A percentile compares a stretch with the other conserved stretches of the same genome.
Evolutionary conservation across 2,113 vertebrate genomes (phyloP).

Genomic region (Galbula dea): DNA sequence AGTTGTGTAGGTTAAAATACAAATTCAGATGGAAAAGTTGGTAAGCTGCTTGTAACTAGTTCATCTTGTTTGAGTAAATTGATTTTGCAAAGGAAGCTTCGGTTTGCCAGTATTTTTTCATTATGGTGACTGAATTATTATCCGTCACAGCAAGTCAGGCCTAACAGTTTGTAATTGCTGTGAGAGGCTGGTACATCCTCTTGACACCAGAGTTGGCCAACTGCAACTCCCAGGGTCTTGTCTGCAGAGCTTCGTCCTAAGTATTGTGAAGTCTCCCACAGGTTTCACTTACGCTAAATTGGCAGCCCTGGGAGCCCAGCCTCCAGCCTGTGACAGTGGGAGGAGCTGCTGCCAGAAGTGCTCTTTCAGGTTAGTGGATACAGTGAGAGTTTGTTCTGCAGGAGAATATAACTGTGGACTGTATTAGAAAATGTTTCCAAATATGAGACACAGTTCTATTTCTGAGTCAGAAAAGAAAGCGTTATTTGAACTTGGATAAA

Average conservation of each 20-base stretch:
- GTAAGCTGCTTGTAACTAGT: not conserved
- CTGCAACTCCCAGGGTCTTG: not conserved
- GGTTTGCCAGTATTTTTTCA: not conserved
- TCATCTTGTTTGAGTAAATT: not conserved
- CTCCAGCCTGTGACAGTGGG: not conserved
- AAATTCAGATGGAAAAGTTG: not conserved
- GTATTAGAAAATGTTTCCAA: not conserved
- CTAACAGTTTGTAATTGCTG: constrained; percentile 34
- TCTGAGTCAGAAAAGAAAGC: not conserved
- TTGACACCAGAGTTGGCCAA: not conserved
- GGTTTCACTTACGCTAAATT: not conserved
- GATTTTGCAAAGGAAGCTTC: not conserved
- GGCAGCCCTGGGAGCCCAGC: not conserved
- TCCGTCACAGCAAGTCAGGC: not conserved
- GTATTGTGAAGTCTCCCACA: not conserved
- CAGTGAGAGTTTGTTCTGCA: not conserved
- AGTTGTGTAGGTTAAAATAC: not conserved
- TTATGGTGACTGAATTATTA: not conserved
- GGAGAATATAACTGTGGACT: not conserved
- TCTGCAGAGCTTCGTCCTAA: not conserved
- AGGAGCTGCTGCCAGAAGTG: not conserved
- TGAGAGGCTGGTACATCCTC: not conserved
- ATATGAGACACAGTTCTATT: not conserved
- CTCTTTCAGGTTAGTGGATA: not conserved
- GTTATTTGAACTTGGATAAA: not conserved